A percentile compares a stretch with the other conserved stretches of the same genome.
Evolutionary conservation across 2,113 vertebrate species (phyloP).

Genomic region (Aramus guarauna): DNA sequence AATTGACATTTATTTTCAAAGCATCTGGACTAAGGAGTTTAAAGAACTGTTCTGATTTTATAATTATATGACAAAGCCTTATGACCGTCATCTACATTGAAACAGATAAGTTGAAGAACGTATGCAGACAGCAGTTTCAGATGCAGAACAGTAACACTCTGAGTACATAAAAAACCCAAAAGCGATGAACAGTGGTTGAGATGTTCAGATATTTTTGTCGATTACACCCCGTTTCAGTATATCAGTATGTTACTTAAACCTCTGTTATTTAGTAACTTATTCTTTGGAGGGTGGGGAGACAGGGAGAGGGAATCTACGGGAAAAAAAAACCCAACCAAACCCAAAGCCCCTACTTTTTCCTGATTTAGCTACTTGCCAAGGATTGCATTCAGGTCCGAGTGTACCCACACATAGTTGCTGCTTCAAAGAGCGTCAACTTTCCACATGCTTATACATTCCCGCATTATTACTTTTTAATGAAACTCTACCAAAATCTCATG

Average conservation of each 20-base stretch:
- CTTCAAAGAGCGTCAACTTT: background rate
- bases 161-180: background rate
- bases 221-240: background rate
- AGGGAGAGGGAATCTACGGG: no score
- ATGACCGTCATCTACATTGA: accelerated
- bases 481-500: background rate
- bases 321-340: background rate
- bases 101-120: background rate
- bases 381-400: background rate
- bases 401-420: background rate
- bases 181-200: background rate
- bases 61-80: background rate
- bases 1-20: background rate
- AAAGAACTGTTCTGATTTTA: background rate
- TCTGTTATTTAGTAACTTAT: background rate
- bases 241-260: background rate
- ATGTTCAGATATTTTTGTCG: background rate
- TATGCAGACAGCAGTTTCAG: background rate
- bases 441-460: background rate
- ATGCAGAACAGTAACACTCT: background rate
- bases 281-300: background rate
- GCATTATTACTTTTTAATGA: background rate
- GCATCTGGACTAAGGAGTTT: background rate
- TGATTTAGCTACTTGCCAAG: background rate
- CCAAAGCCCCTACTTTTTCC: background rate